Evolutionary conservation across 2,888 invertebrate genomes (phyloP), one percentile per base, ranked within the genome.

Genomic region (Drepana falcataria): DNA sequence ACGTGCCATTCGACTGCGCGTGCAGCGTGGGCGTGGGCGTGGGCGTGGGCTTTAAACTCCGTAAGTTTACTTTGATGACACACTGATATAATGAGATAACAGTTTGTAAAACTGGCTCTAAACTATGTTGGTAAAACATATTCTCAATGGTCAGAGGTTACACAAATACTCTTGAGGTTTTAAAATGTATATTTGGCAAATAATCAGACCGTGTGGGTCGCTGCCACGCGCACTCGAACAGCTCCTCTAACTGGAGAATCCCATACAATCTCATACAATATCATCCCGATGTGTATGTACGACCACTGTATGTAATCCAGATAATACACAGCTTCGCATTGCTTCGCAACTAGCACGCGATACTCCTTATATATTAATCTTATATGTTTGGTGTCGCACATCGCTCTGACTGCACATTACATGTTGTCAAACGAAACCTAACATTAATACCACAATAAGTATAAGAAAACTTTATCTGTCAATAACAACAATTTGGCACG

Each of bases 401-500:
- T 81, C 83, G 79, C 84, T 75, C 77, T 81, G 75, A 65, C 65
- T 78, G 71, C 74, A 73, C 69, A 70, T 72, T 68, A 65, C 70
- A 65, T 64, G 58, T 59, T 52, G 66, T 61, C 61, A 41, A 73
- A 72, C 66, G 54, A 68, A 71, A 68, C 44, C 65, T 66, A 72
- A 74, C 54, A 72, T 65, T 57, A 61, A 64, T 59, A 66, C 60
- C 69, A 70, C 60, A 68, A 68, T 71, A 66, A 74, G 75, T 81
- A 80, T 77, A 81, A 77, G 75, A 77, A 80, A 77, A 77, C 68
- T 75, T 75, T 71, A 77, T 44, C 44, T 44, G 44, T 77, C 73
- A 83, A 81, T 82, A 84, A 85, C 79, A 88, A 87, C 85, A 84
- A 85, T 87, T 89, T 89, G 89, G 89, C 88, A 89, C 88, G 82